These are phyloP conservation scores for Hetaerina titia DNA, from an alignment of 2,888 invertebrate species.

Conservation along the genomic window DNA sequence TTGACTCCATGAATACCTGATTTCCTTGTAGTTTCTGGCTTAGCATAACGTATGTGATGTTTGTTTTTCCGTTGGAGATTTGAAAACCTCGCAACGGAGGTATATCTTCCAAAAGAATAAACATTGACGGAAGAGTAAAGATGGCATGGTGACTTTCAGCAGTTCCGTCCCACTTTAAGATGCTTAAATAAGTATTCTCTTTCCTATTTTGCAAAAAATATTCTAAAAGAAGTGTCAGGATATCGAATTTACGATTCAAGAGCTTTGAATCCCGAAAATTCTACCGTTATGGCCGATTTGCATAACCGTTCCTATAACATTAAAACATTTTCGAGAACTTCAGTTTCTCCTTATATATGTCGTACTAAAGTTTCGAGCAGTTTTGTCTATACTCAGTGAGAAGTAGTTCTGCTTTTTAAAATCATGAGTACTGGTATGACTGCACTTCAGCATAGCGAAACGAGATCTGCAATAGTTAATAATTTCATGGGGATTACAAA, in stretches of 20 bases:
- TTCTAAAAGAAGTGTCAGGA: neutral
- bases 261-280: neutral
- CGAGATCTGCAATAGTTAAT: no score
- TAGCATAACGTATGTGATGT: neutral
- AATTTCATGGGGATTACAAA: no score
- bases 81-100: neutral
- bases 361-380: no score
- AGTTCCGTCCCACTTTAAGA: conserved; percentile 12
- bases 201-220: neutral
- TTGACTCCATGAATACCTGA: no score
- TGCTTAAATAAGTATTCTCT: neutral
- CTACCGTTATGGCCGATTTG: neutral
- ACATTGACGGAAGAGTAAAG: neutral
- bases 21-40: neutral
- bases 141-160: neutral
- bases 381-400: no score
- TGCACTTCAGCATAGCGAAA: no score
- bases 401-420: no score
- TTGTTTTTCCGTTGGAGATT: neutral
- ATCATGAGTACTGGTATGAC: no score
- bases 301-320: neutral
- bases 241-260: neutral
- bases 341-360: no score
- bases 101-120: neutral
- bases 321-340: no score